Percentiles rank a stretch among this genome's conserved stretches.
phyloP scores from a whole-genome alignment of 2,797 vertebrate genomes.

The Spheniscus humboldti region DNA sequence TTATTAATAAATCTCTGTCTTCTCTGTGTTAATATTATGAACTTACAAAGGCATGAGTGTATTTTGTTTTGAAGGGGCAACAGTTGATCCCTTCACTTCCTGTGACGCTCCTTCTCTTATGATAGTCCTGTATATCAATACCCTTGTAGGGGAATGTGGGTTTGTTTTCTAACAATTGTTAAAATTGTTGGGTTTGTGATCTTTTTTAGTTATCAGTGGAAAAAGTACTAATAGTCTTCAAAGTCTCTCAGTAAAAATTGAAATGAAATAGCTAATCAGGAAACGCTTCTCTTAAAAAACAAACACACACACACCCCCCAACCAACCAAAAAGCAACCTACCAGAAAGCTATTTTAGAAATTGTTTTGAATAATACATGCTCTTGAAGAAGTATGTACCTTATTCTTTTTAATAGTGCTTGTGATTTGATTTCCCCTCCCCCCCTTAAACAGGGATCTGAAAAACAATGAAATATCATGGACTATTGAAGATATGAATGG shows the following conservation, averaged over 20 bases:
- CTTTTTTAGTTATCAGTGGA: background rate
- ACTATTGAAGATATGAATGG: constrained; percentile 98
- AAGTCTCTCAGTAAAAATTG: background rate
- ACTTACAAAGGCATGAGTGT: background rate
- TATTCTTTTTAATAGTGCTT: background rate
- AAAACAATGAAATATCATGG: constrained; percentile 98
- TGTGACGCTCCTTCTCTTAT: background rate
- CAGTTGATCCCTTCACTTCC: background rate
- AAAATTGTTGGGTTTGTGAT: background rate
- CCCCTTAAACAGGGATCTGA: constrained; percentile 81
- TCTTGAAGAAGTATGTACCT: background rate
- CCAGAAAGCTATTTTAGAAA: background rate
- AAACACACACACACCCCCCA: fast-evolving
- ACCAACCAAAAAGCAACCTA: background rate
- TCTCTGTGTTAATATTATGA: background rate
- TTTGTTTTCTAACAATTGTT: background rate
- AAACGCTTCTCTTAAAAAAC: background rate
- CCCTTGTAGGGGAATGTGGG: background rate
- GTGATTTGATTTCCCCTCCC: background rate
- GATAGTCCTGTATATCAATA: background rate
- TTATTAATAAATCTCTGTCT: background rate
- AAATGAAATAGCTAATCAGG: background rate
- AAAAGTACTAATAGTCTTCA: background rate
- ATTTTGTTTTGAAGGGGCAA: background rate
- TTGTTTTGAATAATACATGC: background rate